A percentile compares a stretch with the other conserved stretches of the same genome.
These are phyloP conservation scores for Hyperoplus immaculatus DNA, from an alignment of 2,797 vertebrate species.

Conservation along the genomic window DNA sequence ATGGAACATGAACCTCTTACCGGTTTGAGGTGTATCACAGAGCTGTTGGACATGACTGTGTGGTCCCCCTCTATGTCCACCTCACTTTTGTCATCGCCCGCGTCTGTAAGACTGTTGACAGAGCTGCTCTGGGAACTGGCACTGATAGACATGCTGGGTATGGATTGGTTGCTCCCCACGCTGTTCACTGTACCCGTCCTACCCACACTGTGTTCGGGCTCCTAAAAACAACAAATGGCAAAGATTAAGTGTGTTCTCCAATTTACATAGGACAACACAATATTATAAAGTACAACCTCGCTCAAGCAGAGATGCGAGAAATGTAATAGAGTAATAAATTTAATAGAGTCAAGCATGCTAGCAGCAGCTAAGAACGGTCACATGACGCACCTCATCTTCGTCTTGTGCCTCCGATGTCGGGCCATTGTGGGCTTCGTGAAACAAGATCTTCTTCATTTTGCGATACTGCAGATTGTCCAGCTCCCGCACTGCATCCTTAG, in stretches of 20 bases:
- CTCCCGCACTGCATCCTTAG: constrained; percentile 98
- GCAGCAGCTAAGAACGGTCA: not conserved
- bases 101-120: constrained; percentile 98
- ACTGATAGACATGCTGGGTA: constrained; percentile 99
- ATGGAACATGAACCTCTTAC: constrained; percentile 75
- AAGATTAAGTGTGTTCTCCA: constrained; percentile 18
- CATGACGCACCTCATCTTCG: constrained; percentile 94
- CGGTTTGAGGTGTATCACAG: constrained; percentile 96
- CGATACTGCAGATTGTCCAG: constrained; percentile 99
- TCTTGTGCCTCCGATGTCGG: constrained; percentile 94
- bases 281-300: not conserved
- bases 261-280: not conserved
- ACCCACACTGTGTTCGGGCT: constrained; percentile 92
- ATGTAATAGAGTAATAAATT: constrained; percentile 5
- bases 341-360: not conserved
- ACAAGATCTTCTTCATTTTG: constrained; percentile 99
- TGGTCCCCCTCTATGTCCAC: constrained; percentile 96
- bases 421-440: constrained; percentile 98
- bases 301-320: constrained; percentile 9
- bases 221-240: constrained; percentile 79
- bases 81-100: constrained; percentile 96
- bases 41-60: constrained; percentile 99
- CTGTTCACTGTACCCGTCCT: constrained; percentile 98
- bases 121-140: constrained; percentile 99
- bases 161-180: constrained; percentile 98